Conservation (phyloP, 2,113 vertebrate genomes). For the Larimichthys crocea region DNA sequence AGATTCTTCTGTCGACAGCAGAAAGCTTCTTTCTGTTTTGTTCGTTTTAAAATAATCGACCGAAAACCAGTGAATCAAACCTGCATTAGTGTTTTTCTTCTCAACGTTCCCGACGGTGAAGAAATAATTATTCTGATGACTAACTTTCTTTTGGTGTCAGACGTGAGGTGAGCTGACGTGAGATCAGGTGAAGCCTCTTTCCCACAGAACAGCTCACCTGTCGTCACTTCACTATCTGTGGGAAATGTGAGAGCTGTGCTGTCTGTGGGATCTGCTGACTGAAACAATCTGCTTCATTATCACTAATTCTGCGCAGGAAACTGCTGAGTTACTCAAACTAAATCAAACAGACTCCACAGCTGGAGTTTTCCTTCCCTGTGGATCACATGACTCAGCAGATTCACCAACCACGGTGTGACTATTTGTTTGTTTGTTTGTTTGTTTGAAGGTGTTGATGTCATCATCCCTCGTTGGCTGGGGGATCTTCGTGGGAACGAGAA, state of each 20-base stretch:
- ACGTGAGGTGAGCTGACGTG: background rate
- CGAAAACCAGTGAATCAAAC: too few relatives aligned
- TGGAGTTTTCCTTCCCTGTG: background rate
- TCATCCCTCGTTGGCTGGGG: background rate
- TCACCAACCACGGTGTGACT: background rate
- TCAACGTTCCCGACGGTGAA: background rate
- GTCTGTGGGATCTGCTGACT: constrained; percentile 42
- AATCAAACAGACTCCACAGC: background rate
- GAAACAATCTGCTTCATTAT: constrained; percentile 3
- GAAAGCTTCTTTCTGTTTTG: too few relatives aligned
- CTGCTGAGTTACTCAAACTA: constrained; percentile 13
- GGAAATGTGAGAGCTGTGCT: constrained; percentile 3
- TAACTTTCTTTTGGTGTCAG: background rate
- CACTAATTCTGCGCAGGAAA: background rate
- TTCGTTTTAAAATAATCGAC: too few relatives aligned
- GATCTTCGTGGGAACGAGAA: constrained; percentile 16
- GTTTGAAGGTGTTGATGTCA: constrained; percentile 28
- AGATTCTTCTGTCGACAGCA: too few relatives aligned
- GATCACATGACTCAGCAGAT: constrained; percentile 39
- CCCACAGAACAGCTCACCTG: background rate
- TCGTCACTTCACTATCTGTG: constrained; percentile 23
- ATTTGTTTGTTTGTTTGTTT: constrained; percentile 10
- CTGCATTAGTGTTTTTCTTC: too few relatives aligned
- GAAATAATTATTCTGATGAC: background rate
- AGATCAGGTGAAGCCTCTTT: constrained; percentile 12